Evolutionary conservation across 2,797 vertebrate species (phyloP), one percentile per base, ranked within the genome.

Genomic region (Chaenodraco wilsoni): DNA sequence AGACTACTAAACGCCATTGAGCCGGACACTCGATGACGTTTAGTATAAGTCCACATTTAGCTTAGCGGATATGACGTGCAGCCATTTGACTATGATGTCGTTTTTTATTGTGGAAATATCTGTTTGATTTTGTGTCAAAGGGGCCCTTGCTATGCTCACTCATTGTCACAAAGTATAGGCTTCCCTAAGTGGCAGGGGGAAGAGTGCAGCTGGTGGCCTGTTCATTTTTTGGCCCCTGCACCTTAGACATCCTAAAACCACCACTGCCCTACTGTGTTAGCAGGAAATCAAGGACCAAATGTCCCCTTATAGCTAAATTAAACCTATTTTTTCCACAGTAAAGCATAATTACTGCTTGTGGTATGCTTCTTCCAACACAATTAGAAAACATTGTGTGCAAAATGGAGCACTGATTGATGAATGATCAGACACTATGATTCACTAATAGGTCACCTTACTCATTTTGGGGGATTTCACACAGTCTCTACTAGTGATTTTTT

Each of bases 381-480:
- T 43, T 0, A 58, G 31, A 27, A 45, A 12, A n/a, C 1, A 46
- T 52, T 2, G 65, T 41, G 9, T 23, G 14, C 4, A 17, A 54
- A 60, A 49, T 17, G 21, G 31, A 52, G n/a, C 13, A 12, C 21
- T 17, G 23, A 14, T 2, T 31, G 14, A 9, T 23, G 57, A 52
- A 14, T 37, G 46, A 56, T 8, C 49, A 37, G 33, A 37, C 33
- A 4, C 23, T 40, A 15, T 11, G 46, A 44, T 59, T 55, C 11
- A 27, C 52, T 48, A 14, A 31, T 9, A 45, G 37, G 17, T 81
- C 49, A 64, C 13, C 19, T 48, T 21, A 64, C n/a, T 49, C 3
- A 19, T 40, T 16, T 46, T 33, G 50, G 5, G 57, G n/a, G 17
- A 15, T 49, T 21, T 14, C 58, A 33, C 40, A 23, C 16, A 41